A percentile compares a stretch with the other conserved stretches of the same genome.
These are phyloP conservation scores for Melieria picta DNA, from an alignment of 2,888 invertebrate species.

Conservation along the genomic window DNA sequence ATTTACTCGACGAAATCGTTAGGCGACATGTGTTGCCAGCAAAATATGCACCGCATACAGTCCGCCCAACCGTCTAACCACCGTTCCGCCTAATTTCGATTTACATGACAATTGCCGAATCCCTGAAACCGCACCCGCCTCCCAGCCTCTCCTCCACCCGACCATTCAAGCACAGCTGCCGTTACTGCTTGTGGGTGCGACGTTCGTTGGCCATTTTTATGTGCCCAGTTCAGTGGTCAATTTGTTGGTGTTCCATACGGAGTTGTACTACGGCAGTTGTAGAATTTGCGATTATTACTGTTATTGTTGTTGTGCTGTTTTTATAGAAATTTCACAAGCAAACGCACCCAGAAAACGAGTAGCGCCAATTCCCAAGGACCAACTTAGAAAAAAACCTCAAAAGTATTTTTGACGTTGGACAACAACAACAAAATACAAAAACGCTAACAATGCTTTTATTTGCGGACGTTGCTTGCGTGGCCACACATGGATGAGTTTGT, in stretches of 20 bases:
- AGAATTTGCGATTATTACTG: no score
- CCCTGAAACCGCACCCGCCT: not conserved
- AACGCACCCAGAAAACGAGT: not conserved
- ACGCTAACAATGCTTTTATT: not conserved
- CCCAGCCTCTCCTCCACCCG: not conserved
- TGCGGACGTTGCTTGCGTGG: no score
- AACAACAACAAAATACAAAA: not conserved
- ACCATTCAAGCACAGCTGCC: not conserved
- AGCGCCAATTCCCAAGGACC: constrained; percentile 9
- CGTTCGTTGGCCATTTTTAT: constrained; percentile 18
- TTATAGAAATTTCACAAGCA: constrained; percentile 18
- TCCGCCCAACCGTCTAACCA: no score
- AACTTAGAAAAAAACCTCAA: not conserved
- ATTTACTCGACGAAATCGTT: constrained; percentile 18
- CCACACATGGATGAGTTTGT: not conserved
- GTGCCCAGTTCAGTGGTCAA: constrained; percentile 12
- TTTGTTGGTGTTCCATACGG: constrained; percentile 15
- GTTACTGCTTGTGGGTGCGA: constrained; percentile 13
- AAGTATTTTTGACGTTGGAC: not conserved
- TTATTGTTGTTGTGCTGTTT: constrained; percentile 9
- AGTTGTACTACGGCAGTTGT: no score
- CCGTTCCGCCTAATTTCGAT: not conserved
- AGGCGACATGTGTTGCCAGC: constrained; percentile 16
- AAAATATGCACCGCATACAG: not conserved
- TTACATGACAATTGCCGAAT: not conserved